Evolutionary conservation across 1,140 invertebrate species (phyloP).

Genomic region (Aporrectodea caliginosa): DNA sequence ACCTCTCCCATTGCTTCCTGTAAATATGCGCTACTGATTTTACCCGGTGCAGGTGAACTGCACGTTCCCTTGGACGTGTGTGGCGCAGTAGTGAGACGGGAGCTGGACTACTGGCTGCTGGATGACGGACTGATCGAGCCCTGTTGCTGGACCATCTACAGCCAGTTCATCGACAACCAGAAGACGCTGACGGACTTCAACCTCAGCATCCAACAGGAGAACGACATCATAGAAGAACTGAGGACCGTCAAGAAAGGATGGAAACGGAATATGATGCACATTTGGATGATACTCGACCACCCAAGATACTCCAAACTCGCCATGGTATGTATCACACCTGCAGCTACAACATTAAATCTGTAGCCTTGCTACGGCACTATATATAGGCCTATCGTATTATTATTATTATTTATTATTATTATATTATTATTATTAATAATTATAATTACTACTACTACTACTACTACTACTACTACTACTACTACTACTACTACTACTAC

Average conservation of each 20-base stretch:
- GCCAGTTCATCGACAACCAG: slow-evolving; percentile 24
- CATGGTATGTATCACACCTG: slow-evolving; percentile 19
- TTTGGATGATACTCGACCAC: slow-evolving; percentile 29
- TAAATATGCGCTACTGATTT: too few species aligned
- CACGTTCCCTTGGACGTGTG: slow-evolving; percentile 53
- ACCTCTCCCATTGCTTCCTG: too few species aligned
- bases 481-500: too few species aligned
- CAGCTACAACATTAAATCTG: neutral
- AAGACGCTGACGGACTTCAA: slow-evolving; percentile 33
- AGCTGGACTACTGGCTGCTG: slow-evolving; percentile 54
- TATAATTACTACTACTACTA: neutral
- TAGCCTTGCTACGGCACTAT: neutral
- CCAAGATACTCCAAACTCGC: slow-evolving; percentile 23
- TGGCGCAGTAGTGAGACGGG: slow-evolving; percentile 52
- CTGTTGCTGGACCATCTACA: slow-evolving; percentile 48
- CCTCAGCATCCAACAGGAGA: neutral
- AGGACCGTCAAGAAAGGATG: slow-evolving; percentile 16
- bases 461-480: too few species aligned
- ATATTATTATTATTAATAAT: neutral
- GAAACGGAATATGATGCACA: slow-evolving; percentile 11
- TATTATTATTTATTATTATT: neutral
- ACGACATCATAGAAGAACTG: neutral
- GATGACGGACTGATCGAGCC: slow-evolving; percentile 55
- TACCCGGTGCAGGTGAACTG: slow-evolving; percentile 40
- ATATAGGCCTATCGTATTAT: neutral